Evolutionary conservation across 2,888 invertebrate species (phyloP).

Genomic region (Lysandra bellargus): DNA sequence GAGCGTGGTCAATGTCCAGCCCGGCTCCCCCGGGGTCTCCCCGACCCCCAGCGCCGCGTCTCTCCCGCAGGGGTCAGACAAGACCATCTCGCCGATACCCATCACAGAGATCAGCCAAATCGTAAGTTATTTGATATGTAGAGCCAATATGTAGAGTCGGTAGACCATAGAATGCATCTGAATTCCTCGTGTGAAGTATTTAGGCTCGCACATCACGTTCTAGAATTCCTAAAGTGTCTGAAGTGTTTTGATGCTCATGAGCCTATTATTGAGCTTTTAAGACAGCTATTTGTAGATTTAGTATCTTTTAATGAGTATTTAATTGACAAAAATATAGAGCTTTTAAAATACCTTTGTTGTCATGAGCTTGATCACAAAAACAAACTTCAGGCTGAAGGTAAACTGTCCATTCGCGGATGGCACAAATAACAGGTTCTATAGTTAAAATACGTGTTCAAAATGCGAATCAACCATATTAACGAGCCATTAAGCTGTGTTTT

Average conservation of each 20-base stretch:
- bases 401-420: slow-evolving; percentile 41
- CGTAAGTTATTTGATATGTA: slow-evolving; percentile 70
- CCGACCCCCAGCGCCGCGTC: slow-evolving; percentile 83
- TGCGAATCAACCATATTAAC: slow-evolving; percentile 61
- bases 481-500: slow-evolving; percentile 56
- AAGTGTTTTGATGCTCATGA: slow-evolving; percentile 25
- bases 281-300: neutral
- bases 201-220: slow-evolving; percentile 35
- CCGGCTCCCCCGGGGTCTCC: slow-evolving; percentile 78
- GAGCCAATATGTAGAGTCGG: slow-evolving; percentile 35
- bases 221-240: slow-evolving; percentile 34
- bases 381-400: slow-evolving; percentile 20
- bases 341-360: neutral
- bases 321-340: neutral
- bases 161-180: slow-evolving; percentile 34
- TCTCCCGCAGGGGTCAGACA: slow-evolving; percentile 79
- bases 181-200: slow-evolving; percentile 25
- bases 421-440: slow-evolving; percentile 63
- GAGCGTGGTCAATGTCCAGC: slow-evolving; percentile 81
- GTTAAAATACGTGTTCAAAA: slow-evolving; percentile 62
- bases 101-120: slow-evolving; percentile 85
- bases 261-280: slow-evolving; percentile 15
- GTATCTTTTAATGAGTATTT: neutral
- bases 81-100: slow-evolving; percentile 80
- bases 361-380: slow-evolving; percentile 16